phyloP scores from a whole-genome alignment of 2,888 invertebrate genomes.

The Acronicta aceris region DNA sequence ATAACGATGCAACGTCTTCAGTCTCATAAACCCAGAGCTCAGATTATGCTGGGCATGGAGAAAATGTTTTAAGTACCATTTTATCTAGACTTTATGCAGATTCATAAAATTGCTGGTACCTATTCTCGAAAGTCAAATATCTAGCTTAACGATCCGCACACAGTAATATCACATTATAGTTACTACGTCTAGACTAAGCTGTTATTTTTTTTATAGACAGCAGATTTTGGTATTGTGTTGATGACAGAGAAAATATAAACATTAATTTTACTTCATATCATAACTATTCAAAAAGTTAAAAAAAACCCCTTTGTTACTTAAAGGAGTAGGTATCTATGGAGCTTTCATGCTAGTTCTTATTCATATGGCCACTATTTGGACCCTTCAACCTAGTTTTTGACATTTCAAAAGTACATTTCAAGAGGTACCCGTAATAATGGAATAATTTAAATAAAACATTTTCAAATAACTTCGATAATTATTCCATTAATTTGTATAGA shows the following conservation, averaged over 20 bases:
- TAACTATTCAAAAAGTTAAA: too few relatives aligned
- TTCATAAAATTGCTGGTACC: slow-evolving; percentile 34
- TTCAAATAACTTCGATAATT: too few relatives aligned
- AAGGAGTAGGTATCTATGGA: too few relatives aligned
- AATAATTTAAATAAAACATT: too few relatives aligned
- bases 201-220: slow-evolving; percentile 7
- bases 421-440: too few relatives aligned
- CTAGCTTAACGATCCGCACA: slow-evolving; percentile 23
- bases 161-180: slow-evolving; percentile 20
- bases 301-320: too few relatives aligned
- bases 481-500: too few relatives aligned
- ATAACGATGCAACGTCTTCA: slow-evolving; percentile 5
- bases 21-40: slow-evolving; percentile 10
- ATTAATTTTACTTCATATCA: neutral
- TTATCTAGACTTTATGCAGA: slow-evolving; percentile 30
- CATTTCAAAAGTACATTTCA: too few relatives aligned
- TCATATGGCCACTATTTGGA: too few relatives aligned
- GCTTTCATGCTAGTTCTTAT: too few relatives aligned
- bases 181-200: slow-evolving; percentile 42
- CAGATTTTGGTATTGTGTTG: slow-evolving; percentile 11
- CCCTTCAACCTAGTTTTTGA: too few relatives aligned
- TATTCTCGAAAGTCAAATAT: slow-evolving; percentile 37
- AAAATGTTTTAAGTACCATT: slow-evolving; percentile 10
- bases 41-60: slow-evolving; percentile 19
- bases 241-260: neutral